Percentiles rank a stretch among this genome's conserved stretches.
These are phyloP conservation scores for Salticus scenicus DNA, from an alignment of 2,888 invertebrate genomes.

Conservation along the genomic window DNA sequence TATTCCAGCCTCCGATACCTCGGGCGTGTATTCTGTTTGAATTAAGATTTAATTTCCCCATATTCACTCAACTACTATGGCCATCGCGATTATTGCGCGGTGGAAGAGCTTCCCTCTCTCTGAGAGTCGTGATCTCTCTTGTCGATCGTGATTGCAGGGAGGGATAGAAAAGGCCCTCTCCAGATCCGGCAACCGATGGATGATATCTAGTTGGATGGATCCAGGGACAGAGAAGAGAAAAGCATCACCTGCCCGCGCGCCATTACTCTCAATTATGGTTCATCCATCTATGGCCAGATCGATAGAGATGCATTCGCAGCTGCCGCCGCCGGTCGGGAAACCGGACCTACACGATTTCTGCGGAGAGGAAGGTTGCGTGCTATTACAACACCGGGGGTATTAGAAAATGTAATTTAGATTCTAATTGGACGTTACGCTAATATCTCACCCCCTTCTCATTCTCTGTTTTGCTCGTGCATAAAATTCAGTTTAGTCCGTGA, in stretches of 20 bases:
- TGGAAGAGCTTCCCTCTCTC: not conserved
- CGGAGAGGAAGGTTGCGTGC: conserved; percentile 47
- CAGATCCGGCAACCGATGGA: conserved; percentile 61
- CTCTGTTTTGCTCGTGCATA: not conserved
- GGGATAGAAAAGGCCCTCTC: conserved; percentile 5
- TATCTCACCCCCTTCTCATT: conserved; percentile 37
- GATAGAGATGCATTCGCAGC: conserved; percentile 20
- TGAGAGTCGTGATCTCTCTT: conserved; percentile 35
- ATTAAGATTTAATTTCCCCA: conserved; percentile 19
- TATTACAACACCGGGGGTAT: conserved; percentile 19
- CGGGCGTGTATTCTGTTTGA: conserved; percentile 4
- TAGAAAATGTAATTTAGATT: conserved; percentile 59
- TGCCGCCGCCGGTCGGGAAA: conserved; percentile 46
- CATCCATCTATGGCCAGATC: conserved; percentile 63
- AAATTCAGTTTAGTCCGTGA: not conserved
- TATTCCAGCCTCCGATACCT: too few species aligned
- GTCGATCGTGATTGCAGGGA: conserved; percentile 30
- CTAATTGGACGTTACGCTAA: conserved; percentile 48
- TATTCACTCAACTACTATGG: not conserved
- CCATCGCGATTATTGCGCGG: not conserved
- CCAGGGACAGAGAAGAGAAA: conserved; percentile 7
- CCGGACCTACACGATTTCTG: conserved; percentile 26
- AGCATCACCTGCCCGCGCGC: conserved; percentile 50
- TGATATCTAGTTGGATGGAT: conserved; percentile 37
- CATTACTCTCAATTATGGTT: conserved; percentile 68